Evolutionary conservation across 2,888 invertebrate species (phyloP), one percentile per base, ranked within the genome.

Genomic region (Camponotus fellah): DNA sequence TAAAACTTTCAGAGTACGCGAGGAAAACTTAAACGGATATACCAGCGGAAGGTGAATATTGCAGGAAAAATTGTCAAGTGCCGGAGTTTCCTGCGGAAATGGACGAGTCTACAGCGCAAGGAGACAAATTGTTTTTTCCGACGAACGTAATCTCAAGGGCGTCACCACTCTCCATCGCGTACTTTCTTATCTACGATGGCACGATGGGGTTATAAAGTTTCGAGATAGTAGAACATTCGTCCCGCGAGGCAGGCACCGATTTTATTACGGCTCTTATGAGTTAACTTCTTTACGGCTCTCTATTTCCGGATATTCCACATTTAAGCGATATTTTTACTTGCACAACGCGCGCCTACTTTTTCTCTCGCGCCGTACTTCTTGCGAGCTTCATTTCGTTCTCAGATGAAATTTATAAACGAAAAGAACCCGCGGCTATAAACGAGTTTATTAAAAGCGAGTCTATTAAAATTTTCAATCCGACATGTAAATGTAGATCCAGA

Each of bases 181-280:
- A 56, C 68, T n/a, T 68, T 8, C 77, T 68, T 77, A 77, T 68
- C 68, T 77, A 32, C 9, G 40, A 68, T 68, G 56, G n/a, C n/a
- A 68, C 77, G 56, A 77, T 77, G 40, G 26, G 56, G 32, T 43
- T 68, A 56, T 77, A 77, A 77, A 77, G 40, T 56, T 56, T 6
- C 40, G 4, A 43, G 68, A 14, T 43, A 62, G 75, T 65, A 56
- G n/a, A 68, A 66, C 26, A 77, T 77, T 77, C 53, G 40, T 26
- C 65, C 26, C 34, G 40, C 40, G 32, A 53, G 53, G 8, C 8
- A n/a, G 53, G n/a, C 66, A 66, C 40, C 26, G 58, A 77, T 77
- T 77, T 68, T 77, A 53, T 53, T 53, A 77, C 14, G 40, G 43
- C 56, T 53, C 53, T 77, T 77, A 77, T 43, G 43, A 43, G 43